phyloP scores from a whole-genome alignment of 2,113 vertebrate genomes.

The Oxyruncus cristatus region DNA sequence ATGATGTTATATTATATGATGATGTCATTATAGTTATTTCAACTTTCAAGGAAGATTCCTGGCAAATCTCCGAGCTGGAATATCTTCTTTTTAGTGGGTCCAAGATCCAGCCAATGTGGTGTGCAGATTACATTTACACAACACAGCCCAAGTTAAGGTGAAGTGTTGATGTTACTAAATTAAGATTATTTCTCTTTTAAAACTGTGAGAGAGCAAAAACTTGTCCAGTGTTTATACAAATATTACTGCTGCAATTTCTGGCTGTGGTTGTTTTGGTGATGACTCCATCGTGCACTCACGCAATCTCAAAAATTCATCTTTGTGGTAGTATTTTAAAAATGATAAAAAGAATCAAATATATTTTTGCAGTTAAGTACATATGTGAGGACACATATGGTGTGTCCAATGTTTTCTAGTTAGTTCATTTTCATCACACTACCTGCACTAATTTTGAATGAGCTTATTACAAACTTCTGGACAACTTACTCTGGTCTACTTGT shows the following conservation, averaged over 20 bases:
- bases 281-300: not conserved
- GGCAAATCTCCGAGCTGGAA: slow-evolving; percentile 34
- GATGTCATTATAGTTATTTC: slow-evolving; percentile 62
- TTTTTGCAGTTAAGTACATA: not conserved
- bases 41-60: slow-evolving; percentile 43
- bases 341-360: not conserved
- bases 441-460: not conserved
- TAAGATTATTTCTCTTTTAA: slow-evolving; percentile 27
- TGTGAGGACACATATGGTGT: not conserved
- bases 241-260: not conserved
- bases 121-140: slow-evolving; percentile 14
- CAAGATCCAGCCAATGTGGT: slow-evolving; percentile 4
- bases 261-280: not conserved
- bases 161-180: slow-evolving; percentile 29
- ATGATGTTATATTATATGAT: slow-evolving; percentile 59
- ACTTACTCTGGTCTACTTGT: not conserved
- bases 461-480: not conserved
- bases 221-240: not conserved
- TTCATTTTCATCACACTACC: not conserved
- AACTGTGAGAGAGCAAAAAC: not conserved
- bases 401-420: not conserved
- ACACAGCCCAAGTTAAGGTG: slow-evolving; percentile 4
- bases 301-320: not conserved
- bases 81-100: slow-evolving; percentile 48
- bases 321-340: not conserved